Conservation (phyloP, 2,888 invertebrate genomes). For the Steinernema carpocapsae region DNA sequence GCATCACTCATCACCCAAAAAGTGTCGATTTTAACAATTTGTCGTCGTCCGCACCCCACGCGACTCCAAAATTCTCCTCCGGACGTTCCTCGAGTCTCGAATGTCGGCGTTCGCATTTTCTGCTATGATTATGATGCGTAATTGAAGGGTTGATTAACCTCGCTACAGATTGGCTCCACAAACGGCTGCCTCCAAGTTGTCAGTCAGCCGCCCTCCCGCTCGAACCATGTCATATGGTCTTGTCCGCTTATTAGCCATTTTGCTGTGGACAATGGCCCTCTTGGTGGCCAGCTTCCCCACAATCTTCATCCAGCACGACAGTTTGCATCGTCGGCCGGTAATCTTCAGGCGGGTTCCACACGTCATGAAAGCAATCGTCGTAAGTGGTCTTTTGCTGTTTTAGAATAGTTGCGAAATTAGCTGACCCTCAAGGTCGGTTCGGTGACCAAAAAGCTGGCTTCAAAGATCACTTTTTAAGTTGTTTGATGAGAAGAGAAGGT, state of each 20-base stretch:
- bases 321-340: neutral
- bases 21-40: constrained; percentile 28
- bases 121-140: constrained; percentile 2
- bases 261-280: constrained; percentile 15
- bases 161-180: constrained; percentile 3
- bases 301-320: constrained; percentile 1
- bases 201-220: neutral
- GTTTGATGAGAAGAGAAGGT: too few relatives aligned
- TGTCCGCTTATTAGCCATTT: constrained; percentile 7
- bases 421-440: too few relatives aligned
- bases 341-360: constrained; percentile 18
- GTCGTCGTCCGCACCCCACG: constrained; percentile 22
- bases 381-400: neutral
- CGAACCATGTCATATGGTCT: constrained; percentile 15
- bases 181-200: neutral
- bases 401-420: neutral
- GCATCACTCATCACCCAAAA: constrained; percentile 21
- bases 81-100: neutral
- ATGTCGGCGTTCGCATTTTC: neutral
- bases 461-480: too few relatives aligned
- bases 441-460: too few relatives aligned
- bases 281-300: constrained; percentile 28
- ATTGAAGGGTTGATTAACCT: neutral
- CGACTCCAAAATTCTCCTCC: neutral
- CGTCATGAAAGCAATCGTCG: constrained; percentile 9